A percentile compares a stretch with the other conserved stretches of the same genome.
Evolutionary conservation across 2,888 invertebrate genomes (phyloP).

Genomic region (Choreutis nemorana): DNA sequence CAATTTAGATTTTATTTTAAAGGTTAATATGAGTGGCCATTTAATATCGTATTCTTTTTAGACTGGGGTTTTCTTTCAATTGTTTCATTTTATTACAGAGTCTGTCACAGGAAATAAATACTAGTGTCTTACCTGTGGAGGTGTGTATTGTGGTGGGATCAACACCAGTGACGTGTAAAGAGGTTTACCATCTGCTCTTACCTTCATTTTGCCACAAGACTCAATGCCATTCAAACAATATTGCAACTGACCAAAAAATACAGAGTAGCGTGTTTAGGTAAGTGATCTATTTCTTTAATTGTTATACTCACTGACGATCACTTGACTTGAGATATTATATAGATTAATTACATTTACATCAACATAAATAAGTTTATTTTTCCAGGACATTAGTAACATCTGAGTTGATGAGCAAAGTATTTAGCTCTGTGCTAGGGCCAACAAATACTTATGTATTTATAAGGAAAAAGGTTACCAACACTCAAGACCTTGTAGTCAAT

Average conservation of each 20-base stretch:
- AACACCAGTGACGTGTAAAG: slow-evolving; percentile 44
- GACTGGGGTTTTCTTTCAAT: background rate
- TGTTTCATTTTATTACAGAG: slow-evolving; percentile 30
- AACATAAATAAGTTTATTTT: slow-evolving; percentile 12
- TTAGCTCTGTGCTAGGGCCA: slow-evolving; percentile 41
- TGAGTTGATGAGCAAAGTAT: slow-evolving; percentile 40
- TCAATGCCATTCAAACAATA: slow-evolving; percentile 42
- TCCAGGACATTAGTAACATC: slow-evolving; percentile 55
- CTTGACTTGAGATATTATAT: background rate
- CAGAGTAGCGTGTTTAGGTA: slow-evolving; percentile 47
- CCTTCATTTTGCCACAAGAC: slow-evolving; percentile 42
- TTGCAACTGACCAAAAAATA: slow-evolving; percentile 49
- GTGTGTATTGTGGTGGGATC: slow-evolving; percentile 47
- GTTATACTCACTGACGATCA: background rate
- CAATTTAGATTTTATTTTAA: slow-evolving; percentile 49
- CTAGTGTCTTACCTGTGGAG: slow-evolving; percentile 43
- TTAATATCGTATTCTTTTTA: background rate
- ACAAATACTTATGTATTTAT: slow-evolving; percentile 61
- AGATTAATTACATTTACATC: background rate
- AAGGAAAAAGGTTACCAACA: slow-evolving; percentile 30
- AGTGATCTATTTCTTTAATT: slow-evolving; percentile 8
- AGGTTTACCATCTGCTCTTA: slow-evolving; percentile 45
- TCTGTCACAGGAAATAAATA: slow-evolving; percentile 42
- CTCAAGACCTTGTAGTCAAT: slow-evolving; percentile 24
- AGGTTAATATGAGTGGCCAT: too few species aligned